phyloP scores from a whole-genome alignment of 2,113 vertebrate species.

The Regulus satrapa region DNA sequence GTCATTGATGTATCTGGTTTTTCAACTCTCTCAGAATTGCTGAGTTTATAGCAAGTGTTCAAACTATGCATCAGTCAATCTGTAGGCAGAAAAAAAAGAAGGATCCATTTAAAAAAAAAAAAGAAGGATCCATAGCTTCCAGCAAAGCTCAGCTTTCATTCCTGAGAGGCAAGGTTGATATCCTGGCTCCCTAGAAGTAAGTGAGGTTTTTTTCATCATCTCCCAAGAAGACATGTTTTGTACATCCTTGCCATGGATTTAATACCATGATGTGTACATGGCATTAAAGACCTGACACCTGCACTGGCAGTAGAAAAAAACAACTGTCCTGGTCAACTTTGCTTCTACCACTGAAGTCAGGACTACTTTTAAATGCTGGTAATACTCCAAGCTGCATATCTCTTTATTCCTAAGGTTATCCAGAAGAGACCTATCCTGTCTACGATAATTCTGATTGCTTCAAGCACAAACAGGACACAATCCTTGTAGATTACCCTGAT shows the following conservation, averaged over 20 bases:
- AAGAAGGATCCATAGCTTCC: not conserved
- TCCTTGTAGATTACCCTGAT: conserved; percentile 73
- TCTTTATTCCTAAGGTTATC: conserved; percentile 74
- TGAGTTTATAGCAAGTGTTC: not conserved
- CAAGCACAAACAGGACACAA: conserved; percentile 59
- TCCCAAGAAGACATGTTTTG: not conserved
- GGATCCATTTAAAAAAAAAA: not conserved
- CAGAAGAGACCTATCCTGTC: conserved; percentile 85
- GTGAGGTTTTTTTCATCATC: not conserved
- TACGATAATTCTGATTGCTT: conserved; percentile 70
- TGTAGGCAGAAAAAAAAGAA: not conserved
- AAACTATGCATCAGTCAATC: not conserved
- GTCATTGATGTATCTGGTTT: not conserved
- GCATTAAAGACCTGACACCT: not conserved
- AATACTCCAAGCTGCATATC: not conserved
- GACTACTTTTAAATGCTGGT: not conserved
- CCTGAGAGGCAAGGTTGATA: not conserved
- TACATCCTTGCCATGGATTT: not conserved
- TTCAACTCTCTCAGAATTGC: not conserved
- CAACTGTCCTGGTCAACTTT: not conserved
- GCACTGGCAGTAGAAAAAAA: not conserved
- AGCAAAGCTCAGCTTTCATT: not conserved
- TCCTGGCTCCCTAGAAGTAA: not conserved
- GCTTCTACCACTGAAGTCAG: not conserved
- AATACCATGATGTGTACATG: not conserved